Evolutionary conservation across 2,113 vertebrate species (phyloP), one percentile per base, ranked within the genome.

Genomic region (Seriola dumerili): DNA sequence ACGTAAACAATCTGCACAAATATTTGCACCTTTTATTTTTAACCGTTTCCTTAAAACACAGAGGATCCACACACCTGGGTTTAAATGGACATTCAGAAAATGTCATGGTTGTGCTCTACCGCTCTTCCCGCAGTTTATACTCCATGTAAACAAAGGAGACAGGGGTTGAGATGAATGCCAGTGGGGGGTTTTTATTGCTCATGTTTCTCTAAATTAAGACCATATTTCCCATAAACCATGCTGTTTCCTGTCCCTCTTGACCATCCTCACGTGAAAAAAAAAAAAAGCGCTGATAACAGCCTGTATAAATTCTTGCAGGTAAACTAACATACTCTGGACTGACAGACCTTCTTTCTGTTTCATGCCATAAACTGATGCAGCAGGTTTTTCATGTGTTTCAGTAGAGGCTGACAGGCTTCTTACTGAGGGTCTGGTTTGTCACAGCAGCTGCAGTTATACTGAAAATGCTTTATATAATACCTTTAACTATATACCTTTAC

Each of bases 141-240:
- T 48, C 1, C 9, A 46, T 46, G 44, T n/a, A 67, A 67, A 67
- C 58, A 34, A 19, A 25, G 34, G 36, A 66, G 25, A 66, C 72
- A 57, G 78, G 29, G 16, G 29, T 38, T 32, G 3, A 68, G 48
- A 65, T 68, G 38, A 40, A 72, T 0, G 34, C 16, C 48, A 55
- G 48, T 5, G 25, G 42, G 38, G 38, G 5, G 8, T 50, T 32
- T 69, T 64, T 61, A 77, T 63, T 44, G 62, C 68, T 19, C 4
- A 5, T 0, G 46, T 50, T 38, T 4, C 54, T 29, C 58, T 40
- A 72, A 63, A 85, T 72, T 42, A 72, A 68, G 14, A 72, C 48
- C 75, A 79, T 50, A 54, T 88, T 88, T 85, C 71, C 65, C 75
- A 76, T 78, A 59, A 85, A 29, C 1, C 75, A 52, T n/a, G 23